Base-by-base conservation (phyloP, 2,797 vertebrate genomes). In the Xenentodon cancila region DNA sequence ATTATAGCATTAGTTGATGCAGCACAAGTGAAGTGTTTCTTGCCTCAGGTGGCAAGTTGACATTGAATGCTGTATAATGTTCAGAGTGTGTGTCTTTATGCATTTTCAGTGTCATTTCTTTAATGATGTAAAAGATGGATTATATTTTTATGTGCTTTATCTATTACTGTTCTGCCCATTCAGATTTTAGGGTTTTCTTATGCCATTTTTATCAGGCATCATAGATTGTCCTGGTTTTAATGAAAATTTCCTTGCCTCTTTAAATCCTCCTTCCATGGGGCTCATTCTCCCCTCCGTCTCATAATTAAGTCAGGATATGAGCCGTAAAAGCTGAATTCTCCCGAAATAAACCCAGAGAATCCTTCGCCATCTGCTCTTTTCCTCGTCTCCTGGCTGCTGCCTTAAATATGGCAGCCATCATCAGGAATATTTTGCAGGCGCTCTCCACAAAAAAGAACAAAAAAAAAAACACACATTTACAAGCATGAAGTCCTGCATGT, bases 281-380 rank as follows among this genome's bases (percentile, higher is more conserved):
- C 82, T 83, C 63, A 49, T 42, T 72, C 69, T 82, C 82, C 82
- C 78, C 73, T 91, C 81, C 59, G 73, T 84, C 78, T 89, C 81
- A 81, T 91, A 90, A 92, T 93, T 91, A 92, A 90, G 84, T 86
- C 47, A 22, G 78, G 87, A 91, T 90, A 92, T 91, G 92, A 91
- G 91, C 86, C 82, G 71, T 87, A 90, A 93, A 92, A 78, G 60
- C 84, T 76, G 68, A 85, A 84, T 77, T 84, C 84, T 82, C 74
- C 74, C 56, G 82, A 91, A 88, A 86, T 80, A 89, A 90, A 88
- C 83, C 88, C 70, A 53, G 71, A 72, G 78, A 90, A 84, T 84
- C 85, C 70, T 56, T 58, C 62, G 53, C 88, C 90, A 91, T 90
- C 86, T 90, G 90, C 68, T 81, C 27, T 47, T 61, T 64, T 68